Evolutionary conservation across 2,797 vertebrate species (phyloP).

Genomic region (Brachyalestes nurse): DNA sequence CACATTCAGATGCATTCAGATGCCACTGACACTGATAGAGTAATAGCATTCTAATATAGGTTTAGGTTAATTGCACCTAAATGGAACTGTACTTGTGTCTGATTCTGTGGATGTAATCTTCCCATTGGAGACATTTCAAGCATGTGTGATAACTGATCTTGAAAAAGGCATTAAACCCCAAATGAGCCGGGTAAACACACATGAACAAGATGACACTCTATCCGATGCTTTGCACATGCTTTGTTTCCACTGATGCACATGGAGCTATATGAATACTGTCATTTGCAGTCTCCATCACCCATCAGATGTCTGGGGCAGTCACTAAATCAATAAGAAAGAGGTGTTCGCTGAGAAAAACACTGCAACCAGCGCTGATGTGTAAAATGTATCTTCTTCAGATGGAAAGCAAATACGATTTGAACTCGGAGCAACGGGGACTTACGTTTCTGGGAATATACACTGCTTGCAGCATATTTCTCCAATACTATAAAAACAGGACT

Average conservation of each 20-base stretch:
- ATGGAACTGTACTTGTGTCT: background rate
- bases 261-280: background rate
- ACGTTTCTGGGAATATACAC: slow-evolving; percentile 41
- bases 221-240: background rate
- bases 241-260: background rate
- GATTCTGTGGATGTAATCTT: slow-evolving; percentile 7
- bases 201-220: background rate
- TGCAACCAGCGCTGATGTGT: slow-evolving; percentile 7
- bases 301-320: slow-evolving; percentile 32
- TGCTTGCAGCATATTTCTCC: slow-evolving; percentile 36
- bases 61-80: slow-evolving; percentile 17
- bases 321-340: slow-evolving; percentile 46
- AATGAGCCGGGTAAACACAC: background rate
- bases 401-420: slow-evolving; percentile 11
- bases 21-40: background rate
- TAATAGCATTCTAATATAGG: slow-evolving; percentile 1
- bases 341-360: slow-evolving; percentile 25
- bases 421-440: background rate
- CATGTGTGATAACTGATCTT: background rate
- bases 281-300: slow-evolving; percentile 19
- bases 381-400: slow-evolving; percentile 24
- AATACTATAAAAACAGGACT: slow-evolving; percentile 39
- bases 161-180: background rate
- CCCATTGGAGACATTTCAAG: background rate
- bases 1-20: background rate